A percentile compares a stretch with the other conserved stretches of the same genome.
These are phyloP conservation scores for Ursus arctos DNA, from an alignment of 2,113 vertebrate genomes.

Conservation along the genomic window DNA sequence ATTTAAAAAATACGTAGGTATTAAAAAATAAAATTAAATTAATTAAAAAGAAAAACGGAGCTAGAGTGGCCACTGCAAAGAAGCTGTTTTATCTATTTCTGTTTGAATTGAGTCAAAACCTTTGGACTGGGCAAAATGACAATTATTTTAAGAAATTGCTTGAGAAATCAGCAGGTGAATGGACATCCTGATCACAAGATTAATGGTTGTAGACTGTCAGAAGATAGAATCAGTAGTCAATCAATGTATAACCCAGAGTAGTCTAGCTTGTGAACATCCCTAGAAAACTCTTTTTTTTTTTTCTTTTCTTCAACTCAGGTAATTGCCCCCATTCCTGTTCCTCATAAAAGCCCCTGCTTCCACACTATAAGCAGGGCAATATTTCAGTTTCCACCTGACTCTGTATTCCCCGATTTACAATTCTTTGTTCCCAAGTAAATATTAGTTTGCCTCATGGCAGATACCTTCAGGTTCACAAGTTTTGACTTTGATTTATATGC, in stretches of 20 bases:
- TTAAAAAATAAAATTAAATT: not conserved
- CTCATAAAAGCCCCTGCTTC: not conserved
- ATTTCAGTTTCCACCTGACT: not conserved
- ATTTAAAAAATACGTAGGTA: not conserved
- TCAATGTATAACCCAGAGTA: not conserved
- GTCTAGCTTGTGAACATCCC: not conserved
- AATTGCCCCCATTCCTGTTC: not conserved
- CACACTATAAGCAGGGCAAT: not conserved
- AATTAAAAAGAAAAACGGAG: not conserved
- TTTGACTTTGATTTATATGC: not conserved
- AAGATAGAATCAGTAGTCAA: not conserved
- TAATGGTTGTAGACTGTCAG: not conserved
- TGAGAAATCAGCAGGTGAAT: not conserved
- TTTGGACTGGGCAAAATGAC: not conserved
- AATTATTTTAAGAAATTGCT: not conserved
- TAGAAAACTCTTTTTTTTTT: not conserved
- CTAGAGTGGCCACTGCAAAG: not conserved
- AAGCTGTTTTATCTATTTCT: not conserved
- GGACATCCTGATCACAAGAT: not conserved
- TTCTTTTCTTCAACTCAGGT: not conserved
- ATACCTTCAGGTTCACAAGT: not conserved
- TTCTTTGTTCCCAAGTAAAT: not conserved
- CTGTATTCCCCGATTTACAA: not conserved
- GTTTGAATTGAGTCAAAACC: not conserved
- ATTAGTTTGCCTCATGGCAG: not conserved